Evolutionary conservation across 2,888 invertebrate species (phyloP).

Genomic region (Clunio marinus): DNA sequence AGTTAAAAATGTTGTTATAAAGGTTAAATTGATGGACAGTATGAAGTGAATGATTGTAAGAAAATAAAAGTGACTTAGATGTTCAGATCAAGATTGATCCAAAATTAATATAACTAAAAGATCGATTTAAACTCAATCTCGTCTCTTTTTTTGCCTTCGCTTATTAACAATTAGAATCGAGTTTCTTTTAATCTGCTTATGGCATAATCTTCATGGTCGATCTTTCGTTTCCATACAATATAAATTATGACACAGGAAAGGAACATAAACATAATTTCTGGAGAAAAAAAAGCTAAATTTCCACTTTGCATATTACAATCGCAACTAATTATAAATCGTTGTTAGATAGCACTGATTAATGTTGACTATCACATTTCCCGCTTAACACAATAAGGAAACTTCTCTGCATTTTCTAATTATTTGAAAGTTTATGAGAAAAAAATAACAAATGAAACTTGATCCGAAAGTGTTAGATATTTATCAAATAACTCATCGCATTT

Average conservation of each 20-base stretch:
- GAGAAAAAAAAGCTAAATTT: constrained; percentile 12
- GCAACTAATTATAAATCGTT: neutral
- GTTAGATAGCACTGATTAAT: too few species aligned
- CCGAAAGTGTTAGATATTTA: too few species aligned
- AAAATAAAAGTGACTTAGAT: neutral
- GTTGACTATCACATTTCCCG: too few species aligned
- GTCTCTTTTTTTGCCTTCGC: too few species aligned
- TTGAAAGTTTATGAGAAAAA: too few species aligned
- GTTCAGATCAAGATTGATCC: neutral
- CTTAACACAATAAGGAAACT: too few species aligned
- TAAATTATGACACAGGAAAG: neutral
- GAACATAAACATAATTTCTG: constrained; percentile 22
- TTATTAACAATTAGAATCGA: too few species aligned
- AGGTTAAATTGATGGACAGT: neutral
- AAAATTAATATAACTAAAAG: neutral
- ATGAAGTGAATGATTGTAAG: neutral
- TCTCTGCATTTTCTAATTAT: too few species aligned
- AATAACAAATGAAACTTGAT: too few species aligned
- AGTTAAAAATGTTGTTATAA: too few species aligned
- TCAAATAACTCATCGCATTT: too few species aligned
- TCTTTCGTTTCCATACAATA: neutral
- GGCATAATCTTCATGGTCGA: constrained; percentile 33
- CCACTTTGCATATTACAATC: constrained; percentile 15
- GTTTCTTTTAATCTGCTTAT: neutral
- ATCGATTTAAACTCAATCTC: neutral